Base-by-base conservation (phyloP, 2,797 vertebrate species). In the Malacoraja senta region DNA sequence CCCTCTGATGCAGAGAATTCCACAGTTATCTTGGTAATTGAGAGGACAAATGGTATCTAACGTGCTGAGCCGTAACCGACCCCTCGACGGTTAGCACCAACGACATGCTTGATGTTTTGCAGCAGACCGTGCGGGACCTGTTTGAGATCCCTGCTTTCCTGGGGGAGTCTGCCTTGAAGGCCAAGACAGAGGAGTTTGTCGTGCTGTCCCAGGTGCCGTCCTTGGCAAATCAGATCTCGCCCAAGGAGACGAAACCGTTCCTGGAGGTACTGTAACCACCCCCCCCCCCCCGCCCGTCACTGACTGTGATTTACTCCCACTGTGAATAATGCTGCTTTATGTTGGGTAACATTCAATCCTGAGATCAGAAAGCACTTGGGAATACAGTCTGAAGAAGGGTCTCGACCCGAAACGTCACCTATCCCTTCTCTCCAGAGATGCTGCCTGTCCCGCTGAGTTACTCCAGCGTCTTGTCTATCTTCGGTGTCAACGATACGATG, bases 101-200 rank as follows among this genome's bases (percentile, higher is more conserved):
- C 63, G 53, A 4, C 2, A 84, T 3, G 80, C 94, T 81, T 93
- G 93, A 35, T 93, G 0, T 78, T 65, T 13, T 72, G 26, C 93
- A 99, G 99, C 97, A 98, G 94, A 99, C 99, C 0, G 99, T 99
- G 95, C 98, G 99, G 95, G 99, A 99, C 95, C 97, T 99, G 93
- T 99, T 99, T 96, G 99, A 99, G 95, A 98, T 99, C 93, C 96
- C 95, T 94, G 96, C 96, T 29, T 96, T 97, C 21, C 91, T 96
- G 95, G 97, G 97, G 29, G 99, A 99, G 94, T 96, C 98, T 0
- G 98, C 98, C 72, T 98, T 98, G 9, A 97, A 98, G 8, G 98
- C 98, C 94, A 99, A 98, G 95, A 98, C 99, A 9, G 98, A 99
- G 95, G 99, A 99, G 95, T 99, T 99, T 94, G 98, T 99, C 1